Evolutionary conservation across 2,888 invertebrate species (phyloP), one percentile per base, ranked within the genome.

Genomic region (Leptinotarsa peninsularis): DNA sequence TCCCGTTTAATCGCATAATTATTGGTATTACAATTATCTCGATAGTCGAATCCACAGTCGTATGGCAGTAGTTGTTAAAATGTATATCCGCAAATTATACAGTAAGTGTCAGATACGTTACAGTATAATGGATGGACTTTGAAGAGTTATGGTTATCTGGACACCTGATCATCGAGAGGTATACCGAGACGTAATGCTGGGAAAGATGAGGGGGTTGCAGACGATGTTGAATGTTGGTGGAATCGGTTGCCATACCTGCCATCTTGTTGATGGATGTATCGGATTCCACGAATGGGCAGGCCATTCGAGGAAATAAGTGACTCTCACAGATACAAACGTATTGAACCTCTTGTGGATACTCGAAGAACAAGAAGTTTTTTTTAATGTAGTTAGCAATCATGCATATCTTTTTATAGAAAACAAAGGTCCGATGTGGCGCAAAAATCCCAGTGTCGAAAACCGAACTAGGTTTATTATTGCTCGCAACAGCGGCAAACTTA

Each of bases 61-160:
- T 21, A 58, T n/a, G 63, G 63, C 63, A 63, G 63, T 33, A 63
- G 63, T 33, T 33, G 63, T 63, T 63, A 68, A 67, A 75, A 75
- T 68, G 68, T 75, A 75, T 75, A 75, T 75, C 63, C 68, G 72
- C 72, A 75, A 75, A 75, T 75, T 75, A 68, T 54, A 72, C 33
- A 49, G 66, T 72, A 15, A 69, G 33, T n/a, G n/a, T 33, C 27
- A 33, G 23, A 33, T 52, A 23, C 33, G 23, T 54, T 56, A 72
- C 67, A 56, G 72, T 23, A 58, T 49, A 67, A 43, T 72, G 49
- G 10, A 56, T 56, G 60, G 63, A 72, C 54, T 67, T 72, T 72
- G 72, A 63, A 63, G 63, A 63, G 63, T 63, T 63, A 63, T 63
- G 63, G 67, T 66, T 72, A 67, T 72, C 72, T 56, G 17, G 49